Conservation (phyloP, 2,888 invertebrate genomes). For the Microdon myrmicae region DNA sequence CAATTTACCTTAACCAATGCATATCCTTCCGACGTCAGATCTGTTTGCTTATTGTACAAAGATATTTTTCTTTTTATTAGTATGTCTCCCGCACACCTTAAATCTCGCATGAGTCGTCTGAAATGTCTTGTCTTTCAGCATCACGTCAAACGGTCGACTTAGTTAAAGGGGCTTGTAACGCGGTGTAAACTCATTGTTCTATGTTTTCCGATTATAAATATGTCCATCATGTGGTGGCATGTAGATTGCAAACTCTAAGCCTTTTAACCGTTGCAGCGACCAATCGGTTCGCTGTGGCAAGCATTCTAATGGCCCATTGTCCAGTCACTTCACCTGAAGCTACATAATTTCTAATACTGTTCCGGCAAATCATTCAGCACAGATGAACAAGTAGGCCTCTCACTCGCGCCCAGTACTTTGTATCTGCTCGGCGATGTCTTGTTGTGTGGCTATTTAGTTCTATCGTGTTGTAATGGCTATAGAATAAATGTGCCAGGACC, state of each 20-base stretch:
- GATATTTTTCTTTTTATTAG: too few species aligned
- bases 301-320: conserved; percentile 52
- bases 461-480: too few species aligned
- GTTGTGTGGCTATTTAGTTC: too few species aligned
- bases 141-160: too few species aligned
- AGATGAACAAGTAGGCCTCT: conserved; percentile 32
- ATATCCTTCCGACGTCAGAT: too few species aligned
- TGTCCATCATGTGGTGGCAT: conserved; percentile 48
- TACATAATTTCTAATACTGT: conserved; percentile 51
- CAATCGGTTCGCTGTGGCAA: conserved; percentile 40
- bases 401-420: not conserved
- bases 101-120: too few species aligned
- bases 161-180: too few species aligned
- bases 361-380: conserved; percentile 47
- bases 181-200: conserved; percentile 2
- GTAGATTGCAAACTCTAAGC: conserved; percentile 41
- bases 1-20: too few species aligned
- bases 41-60: too few species aligned
- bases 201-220: conserved; percentile 44
- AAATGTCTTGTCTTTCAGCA: too few species aligned
- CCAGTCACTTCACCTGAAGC: conserved; percentile 51
- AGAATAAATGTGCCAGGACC: too few species aligned
- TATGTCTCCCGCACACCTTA: too few species aligned
- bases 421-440: not conserved
- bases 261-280: conserved; percentile 18